A percentile compares a stretch with the other conserved stretches of the same genome.
Evolutionary conservation across 2,797 vertebrate species (phyloP).

Genomic region (Artibeus lituratus): DNA sequence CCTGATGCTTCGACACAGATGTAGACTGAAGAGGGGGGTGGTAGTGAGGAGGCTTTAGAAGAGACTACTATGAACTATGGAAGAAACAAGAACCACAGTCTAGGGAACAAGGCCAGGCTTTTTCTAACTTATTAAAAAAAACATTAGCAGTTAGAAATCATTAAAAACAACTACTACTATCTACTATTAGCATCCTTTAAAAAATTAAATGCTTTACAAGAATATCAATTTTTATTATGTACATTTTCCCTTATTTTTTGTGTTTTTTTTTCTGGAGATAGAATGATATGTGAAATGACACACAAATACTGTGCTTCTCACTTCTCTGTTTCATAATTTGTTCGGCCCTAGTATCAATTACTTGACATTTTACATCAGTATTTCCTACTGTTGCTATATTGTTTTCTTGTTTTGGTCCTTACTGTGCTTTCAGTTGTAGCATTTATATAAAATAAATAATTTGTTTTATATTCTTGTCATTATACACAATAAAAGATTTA

Average conservation of each 20-base stretch:
- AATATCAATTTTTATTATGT: not conserved
- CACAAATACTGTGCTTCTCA: not conserved
- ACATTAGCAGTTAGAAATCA: not conserved
- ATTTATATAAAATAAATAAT: not conserved
- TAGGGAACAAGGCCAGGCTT: no score
- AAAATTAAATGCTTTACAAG: not conserved
- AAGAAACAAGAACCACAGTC: not conserved
- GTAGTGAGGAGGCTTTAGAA: not conserved
- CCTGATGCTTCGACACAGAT: not conserved
- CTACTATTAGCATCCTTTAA: not conserved
- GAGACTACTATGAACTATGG: not conserved
- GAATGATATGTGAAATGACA: not conserved
- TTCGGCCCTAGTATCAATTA: not conserved
- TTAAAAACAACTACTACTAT: not conserved
- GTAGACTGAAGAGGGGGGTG: rapidly evolving
- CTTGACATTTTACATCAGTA: not conserved
- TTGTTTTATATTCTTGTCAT: not conserved
- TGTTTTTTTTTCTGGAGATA: not conserved
- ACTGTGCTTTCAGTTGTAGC: not conserved
- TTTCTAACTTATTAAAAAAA: not conserved
- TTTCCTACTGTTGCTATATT: not conserved
- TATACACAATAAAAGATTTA: not conserved
- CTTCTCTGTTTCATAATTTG: not conserved
- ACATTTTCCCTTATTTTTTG: not conserved
- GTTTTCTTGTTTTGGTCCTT: not conserved